Conservation (phyloP, 2,888 invertebrate species). For the Aphodius sticticus region DNA sequence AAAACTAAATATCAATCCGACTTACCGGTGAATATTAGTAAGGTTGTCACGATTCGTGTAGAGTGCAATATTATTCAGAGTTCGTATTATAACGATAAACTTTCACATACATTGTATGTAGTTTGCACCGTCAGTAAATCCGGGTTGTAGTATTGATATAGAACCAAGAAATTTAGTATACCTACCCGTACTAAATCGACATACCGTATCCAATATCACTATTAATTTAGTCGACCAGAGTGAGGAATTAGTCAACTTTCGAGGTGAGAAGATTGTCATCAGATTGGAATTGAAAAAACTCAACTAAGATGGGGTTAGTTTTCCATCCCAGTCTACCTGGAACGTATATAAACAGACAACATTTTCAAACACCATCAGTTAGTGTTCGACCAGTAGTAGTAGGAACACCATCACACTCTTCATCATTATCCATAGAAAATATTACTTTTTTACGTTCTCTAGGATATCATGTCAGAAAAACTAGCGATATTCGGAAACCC, state of each 20-base stretch:
- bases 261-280: slow-evolving; percentile 37
- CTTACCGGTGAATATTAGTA: slow-evolving; percentile 36
- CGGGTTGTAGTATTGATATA: slow-evolving; percentile 53
- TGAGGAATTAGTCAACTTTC: no score
- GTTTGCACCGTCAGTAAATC: slow-evolving; percentile 50
- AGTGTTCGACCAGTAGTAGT: no score
- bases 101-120: slow-evolving; percentile 43
- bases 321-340: slow-evolving; percentile 10
- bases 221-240: slow-evolving; percentile 41
- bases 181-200: slow-evolving; percentile 28
- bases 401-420: no score
- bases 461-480: slow-evolving; percentile 15
- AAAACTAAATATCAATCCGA: slow-evolving; percentile 21
- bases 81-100: slow-evolving; percentile 47
- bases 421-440: no score
- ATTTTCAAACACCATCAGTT: no score
- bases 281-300: slow-evolving; percentile 45
- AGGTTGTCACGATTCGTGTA: slow-evolving; percentile 31
- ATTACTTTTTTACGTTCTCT: no score
- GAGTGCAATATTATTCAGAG: slow-evolving; percentile 48
- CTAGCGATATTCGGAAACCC: slow-evolving; percentile 24
- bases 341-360: no score
- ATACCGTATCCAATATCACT: slow-evolving; percentile 27
- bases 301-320: no score
- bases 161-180: slow-evolving; percentile 47